Percentiles rank a stretch among this genome's conserved stretches.
Evolutionary conservation across 1,140 invertebrate species (phyloP).

Genomic region (Euglossa dilemma): DNA sequence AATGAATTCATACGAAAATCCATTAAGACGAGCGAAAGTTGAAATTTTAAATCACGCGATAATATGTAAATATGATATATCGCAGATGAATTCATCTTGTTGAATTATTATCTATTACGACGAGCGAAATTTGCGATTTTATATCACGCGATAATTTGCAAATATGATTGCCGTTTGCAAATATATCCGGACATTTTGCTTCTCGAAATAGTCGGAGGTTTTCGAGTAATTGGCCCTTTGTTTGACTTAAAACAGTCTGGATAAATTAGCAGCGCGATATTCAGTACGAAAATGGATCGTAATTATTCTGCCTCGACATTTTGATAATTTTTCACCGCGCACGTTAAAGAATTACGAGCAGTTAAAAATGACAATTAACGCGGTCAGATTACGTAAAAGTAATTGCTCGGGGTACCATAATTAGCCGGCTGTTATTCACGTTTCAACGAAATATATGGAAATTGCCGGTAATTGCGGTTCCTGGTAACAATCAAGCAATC

Average conservation of each 20-base stretch:
- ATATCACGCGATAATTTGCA: no score
- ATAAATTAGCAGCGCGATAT: not conserved
- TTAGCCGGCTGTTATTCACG: slow-evolving; percentile 35
- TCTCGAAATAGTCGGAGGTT: no score
- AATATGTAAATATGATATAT: no score
- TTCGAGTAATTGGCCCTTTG: no score
- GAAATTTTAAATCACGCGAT: no score
- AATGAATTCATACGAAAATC: no score
- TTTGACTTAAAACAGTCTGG: not conserved
- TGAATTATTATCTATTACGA: no score
- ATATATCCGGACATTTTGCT: no score
- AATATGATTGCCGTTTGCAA: no score
- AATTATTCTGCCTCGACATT: slow-evolving; percentile 1
- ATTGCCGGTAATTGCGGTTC: slow-evolving; percentile 13
- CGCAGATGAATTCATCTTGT: no score
- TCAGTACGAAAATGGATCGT: not conserved
- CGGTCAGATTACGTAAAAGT: slow-evolving; percentile 29
- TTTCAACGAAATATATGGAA: slow-evolving; percentile 41
- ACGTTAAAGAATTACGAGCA: not conserved
- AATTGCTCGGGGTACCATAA: slow-evolving; percentile 39
- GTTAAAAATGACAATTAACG: slow-evolving; percentile 33
- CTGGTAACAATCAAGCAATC: slow-evolving; percentile 12
- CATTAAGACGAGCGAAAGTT: no score
- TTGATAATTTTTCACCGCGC: not conserved
- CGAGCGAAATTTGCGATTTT: no score